phyloP scores from a whole-genome alignment of 2,797 vertebrate species.

The Balearica regulorum region DNA sequence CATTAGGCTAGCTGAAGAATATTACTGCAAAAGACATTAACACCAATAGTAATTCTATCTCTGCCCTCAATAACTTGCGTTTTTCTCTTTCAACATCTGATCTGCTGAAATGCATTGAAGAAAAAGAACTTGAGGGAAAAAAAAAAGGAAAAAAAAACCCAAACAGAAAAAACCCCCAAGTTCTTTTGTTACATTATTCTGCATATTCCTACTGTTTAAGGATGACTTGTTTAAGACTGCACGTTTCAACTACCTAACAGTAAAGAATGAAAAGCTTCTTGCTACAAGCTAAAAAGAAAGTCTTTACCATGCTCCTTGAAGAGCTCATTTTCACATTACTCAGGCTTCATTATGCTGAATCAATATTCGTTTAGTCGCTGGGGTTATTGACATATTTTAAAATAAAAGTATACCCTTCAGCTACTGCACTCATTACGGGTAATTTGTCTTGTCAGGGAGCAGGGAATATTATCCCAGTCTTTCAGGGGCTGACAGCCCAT shows the following conservation, averaged over 20 bases:
- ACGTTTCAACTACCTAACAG: conserved; percentile 67
- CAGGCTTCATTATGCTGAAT: conserved; percentile 96
- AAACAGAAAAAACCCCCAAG: not conserved
- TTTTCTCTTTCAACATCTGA: not conserved
- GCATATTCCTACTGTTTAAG: conserved; percentile 12
- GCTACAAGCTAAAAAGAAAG: conserved; percentile 77
- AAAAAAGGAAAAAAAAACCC: too few species aligned
- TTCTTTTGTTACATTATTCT: not conserved
- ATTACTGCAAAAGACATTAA: conserved; percentile 12
- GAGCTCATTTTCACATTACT: conserved; percentile 91
- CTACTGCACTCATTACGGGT: conserved; percentile 90
- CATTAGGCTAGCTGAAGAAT: conserved; percentile 14
- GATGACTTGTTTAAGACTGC: conserved; percentile 64
- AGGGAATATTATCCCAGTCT: conserved; percentile 88
- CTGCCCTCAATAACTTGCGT: not conserved
- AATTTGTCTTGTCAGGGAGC: conserved; percentile 94
- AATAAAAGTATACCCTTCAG: conserved; percentile 91
- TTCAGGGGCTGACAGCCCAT: conserved; percentile 82
- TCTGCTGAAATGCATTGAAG: not conserved
- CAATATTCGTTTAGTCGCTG: conserved; percentile 97
- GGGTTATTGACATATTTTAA: conserved; percentile 96
- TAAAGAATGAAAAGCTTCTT: conserved; percentile 76
- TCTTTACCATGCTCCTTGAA: conserved; percentile 79
- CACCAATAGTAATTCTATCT: not conserved
- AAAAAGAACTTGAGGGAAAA: not conserved